These are phyloP conservation scores for Montipora efflorescens DNA, from an alignment of 64 coral and sea anemone genomes.

Conservation along the genomic window DNA sequence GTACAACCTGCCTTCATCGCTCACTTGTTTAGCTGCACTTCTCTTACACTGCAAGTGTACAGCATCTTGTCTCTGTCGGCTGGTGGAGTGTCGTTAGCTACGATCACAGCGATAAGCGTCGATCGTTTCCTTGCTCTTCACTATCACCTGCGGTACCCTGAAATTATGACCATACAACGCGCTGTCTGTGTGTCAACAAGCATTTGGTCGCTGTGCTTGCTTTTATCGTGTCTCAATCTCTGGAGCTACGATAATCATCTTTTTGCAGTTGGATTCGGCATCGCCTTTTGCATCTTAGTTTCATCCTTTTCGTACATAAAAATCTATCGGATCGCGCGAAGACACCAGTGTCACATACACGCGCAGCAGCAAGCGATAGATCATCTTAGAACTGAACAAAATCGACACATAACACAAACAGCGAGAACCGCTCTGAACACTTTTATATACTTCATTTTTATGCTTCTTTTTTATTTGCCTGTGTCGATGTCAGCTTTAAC, in stretches of 20 bases:
- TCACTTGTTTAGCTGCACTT: neutral
- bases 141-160: slow-evolving; percentile 16
- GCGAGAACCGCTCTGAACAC: neutral
- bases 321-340: neutral
- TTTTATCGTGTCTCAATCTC: neutral
- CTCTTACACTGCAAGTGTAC: neutral
- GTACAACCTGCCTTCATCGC: neutral
- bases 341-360: neutral
- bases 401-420: neutral
- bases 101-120: neutral
- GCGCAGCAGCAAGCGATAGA: neutral
- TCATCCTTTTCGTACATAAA: neutral
- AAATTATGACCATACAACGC: neutral
- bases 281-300: neutral
- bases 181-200: neutral
- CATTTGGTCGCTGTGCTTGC: neutral
- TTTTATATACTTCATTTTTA: slow-evolving; percentile 9
- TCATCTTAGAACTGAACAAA: neutral
- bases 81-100: neutral
- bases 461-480: neutral
- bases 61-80: neutral
- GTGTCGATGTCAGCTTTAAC: neutral
- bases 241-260: neutral
- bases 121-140: slow-evolving; percentile 5
- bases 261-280: neutral